Percentiles rank a stretch among this genome's conserved stretches.
Evolutionary conservation across 2,888 invertebrate species (phyloP).

Genomic region (Beris morrisii): DNA sequence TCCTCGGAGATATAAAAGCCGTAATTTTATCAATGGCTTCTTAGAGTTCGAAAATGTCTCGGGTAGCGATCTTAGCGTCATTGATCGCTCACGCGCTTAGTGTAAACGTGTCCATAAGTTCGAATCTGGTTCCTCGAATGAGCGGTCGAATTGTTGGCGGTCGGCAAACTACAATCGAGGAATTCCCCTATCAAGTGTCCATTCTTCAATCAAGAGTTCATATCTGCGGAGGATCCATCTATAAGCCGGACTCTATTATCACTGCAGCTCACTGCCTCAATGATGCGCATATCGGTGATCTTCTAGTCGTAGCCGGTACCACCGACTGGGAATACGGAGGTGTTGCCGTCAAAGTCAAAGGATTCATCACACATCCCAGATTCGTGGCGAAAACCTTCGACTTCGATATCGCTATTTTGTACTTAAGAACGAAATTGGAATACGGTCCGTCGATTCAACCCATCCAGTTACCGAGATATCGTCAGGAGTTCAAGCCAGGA

Average conservation of each 20-base stretch:
- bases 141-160: conserved; percentile 18
- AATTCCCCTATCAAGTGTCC: conserved; percentile 25
- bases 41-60: too few relatives aligned
- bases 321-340: conserved; percentile 15
- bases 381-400: conserved; percentile 13
- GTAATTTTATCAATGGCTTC: too few relatives aligned
- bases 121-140: background rate
- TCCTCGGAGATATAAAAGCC: too few relatives aligned
- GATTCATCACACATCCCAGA: conserved; percentile 10
- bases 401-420: conserved; percentile 12
- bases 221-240: conserved; percentile 19
- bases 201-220: conserved; percentile 4
- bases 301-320: conserved; percentile 16
- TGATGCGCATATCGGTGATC: background rate
- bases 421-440: background rate
- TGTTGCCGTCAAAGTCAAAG: background rate
- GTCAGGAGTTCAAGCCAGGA: conserved; percentile 22
- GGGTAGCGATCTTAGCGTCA: too few relatives aligned
- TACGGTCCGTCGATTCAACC: conserved; percentile 19
- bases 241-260: conserved; percentile 10
- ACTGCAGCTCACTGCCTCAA: conserved; percentile 20
- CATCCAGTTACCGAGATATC: conserved; percentile 4
- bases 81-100: too few relatives aligned
- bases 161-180: conserved; percentile 15
- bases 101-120: too few relatives aligned